phyloP scores from a whole-genome alignment of 2,797 vertebrate genomes.

The Acestrorhynchus altus region DNA sequence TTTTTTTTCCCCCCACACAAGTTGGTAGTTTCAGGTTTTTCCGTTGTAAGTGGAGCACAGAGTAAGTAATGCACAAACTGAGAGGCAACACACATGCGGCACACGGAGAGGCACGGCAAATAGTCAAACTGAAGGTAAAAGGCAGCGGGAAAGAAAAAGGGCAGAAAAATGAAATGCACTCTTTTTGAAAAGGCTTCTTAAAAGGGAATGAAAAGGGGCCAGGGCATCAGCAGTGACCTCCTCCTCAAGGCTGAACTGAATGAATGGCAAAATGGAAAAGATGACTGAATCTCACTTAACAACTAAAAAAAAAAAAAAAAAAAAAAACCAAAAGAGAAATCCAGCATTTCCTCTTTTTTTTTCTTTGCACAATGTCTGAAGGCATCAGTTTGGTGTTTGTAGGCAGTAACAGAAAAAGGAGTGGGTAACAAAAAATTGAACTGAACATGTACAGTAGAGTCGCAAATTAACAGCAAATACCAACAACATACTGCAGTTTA shows the following conservation, averaged over 20 bases:
- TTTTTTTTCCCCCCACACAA: too few relatives aligned
- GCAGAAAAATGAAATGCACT: slow-evolving; percentile 45
- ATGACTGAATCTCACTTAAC: slow-evolving; percentile 39
- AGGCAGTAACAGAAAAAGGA: slow-evolving; percentile 65
- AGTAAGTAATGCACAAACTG: neutral
- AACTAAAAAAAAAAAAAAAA: too few relatives aligned
- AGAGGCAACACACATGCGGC: neutral
- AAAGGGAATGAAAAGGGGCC: slow-evolving; percentile 27
- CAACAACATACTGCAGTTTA: neutral
- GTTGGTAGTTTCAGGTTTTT: neutral
- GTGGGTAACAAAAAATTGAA: slow-evolving; percentile 39
- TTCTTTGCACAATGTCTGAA: slow-evolving; percentile 67
- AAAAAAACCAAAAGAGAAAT: slow-evolving; percentile 36
- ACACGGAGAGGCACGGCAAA: slow-evolving; percentile 54
- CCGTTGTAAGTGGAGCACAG: neutral
- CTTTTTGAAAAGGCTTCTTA: slow-evolving; percentile 46
- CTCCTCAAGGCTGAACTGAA: slow-evolving; percentile 32
- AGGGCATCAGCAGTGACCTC: slow-evolving; percentile 33
- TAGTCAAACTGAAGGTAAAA: slow-evolving; percentile 60
- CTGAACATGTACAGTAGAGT: slow-evolving; percentile 35
- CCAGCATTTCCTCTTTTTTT: slow-evolving; percentile 47
- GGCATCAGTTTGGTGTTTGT: slow-evolving; percentile 77
- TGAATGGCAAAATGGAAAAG: slow-evolving; percentile 50
- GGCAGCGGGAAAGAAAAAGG: slow-evolving; percentile 55
- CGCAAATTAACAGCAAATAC: slow-evolving; percentile 23